A percentile compares a stretch with the other conserved stretches of the same genome.
These are phyloP conservation scores for Poecilobothrus nobilitatus DNA, from an alignment of 2,888 invertebrate genomes.

Conservation along the genomic window DNA sequence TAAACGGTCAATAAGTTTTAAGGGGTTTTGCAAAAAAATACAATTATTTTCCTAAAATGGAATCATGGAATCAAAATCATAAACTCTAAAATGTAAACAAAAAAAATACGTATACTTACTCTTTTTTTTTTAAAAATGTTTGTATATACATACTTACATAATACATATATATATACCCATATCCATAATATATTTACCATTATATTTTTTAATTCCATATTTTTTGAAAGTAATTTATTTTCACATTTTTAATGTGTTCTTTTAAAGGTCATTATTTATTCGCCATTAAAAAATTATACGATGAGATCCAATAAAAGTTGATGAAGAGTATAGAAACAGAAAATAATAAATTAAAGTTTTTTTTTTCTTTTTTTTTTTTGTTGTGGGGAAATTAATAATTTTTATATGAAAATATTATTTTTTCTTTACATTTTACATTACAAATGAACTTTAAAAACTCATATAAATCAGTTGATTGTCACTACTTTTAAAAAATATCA, in stretches of 20 bases:
- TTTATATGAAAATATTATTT: background rate
- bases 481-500: background rate
- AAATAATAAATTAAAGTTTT: background rate
- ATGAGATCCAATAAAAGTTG: background rate
- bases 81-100: too few species aligned
- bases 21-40: too few species aligned
- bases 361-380: background rate
- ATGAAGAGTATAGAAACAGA: background rate
- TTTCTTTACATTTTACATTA: background rate
- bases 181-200: too few species aligned
- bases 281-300: background rate
- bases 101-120: too few species aligned
- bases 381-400: background rate
- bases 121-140: too few species aligned
- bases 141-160: too few species aligned
- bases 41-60: too few species aligned
- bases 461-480: background rate
- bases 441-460: background rate
- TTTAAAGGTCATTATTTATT: slow-evolving; percentile 1
- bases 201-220: background rate
- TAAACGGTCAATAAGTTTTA: too few species aligned
- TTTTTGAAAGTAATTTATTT: background rate
- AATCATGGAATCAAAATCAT: too few species aligned
- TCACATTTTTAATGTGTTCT: background rate
- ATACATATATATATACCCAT: too few species aligned